Evolutionary conservation across 2,888 invertebrate genomes (phyloP).

Genomic region (Leucophenga maculata): DNA sequence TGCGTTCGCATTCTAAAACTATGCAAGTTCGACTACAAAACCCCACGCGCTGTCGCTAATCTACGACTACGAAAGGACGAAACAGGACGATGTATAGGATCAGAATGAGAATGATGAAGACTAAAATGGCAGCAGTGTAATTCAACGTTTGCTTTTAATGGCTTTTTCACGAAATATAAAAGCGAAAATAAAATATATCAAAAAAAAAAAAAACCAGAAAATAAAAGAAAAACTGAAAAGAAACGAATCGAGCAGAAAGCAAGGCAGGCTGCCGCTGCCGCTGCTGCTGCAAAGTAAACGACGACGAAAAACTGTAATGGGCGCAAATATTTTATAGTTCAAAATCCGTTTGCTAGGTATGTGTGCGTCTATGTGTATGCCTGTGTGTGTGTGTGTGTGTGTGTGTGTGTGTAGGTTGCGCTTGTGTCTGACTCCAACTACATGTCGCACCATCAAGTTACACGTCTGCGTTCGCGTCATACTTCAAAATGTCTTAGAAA

Average conservation of each 20-base stretch:
- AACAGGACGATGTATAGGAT: not conserved
- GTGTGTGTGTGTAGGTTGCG: not conserved
- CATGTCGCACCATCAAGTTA: not conserved
- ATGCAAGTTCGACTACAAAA: no score
- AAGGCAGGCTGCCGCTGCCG: not conserved
- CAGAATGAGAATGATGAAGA: not conserved
- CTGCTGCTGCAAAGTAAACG: not conserved
- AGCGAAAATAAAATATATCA: constrained; percentile 4
- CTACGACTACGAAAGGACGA: not conserved
- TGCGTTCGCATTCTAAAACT: no score
- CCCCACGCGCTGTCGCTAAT: no score
- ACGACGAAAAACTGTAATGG: constrained; percentile 40
- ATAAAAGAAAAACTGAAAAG: constrained; percentile 31
- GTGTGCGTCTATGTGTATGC: not conserved
- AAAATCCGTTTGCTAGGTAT: constrained; percentile 50
- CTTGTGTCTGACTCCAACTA: not conserved
- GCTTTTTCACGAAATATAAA: constrained; percentile 34
- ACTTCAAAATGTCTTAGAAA: constrained; percentile 52
- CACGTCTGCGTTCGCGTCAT: constrained; percentile 17
- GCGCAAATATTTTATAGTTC: constrained; percentile 63
- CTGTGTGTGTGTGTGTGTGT: constrained; percentile 4
- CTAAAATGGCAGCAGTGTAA: constrained; percentile 30
- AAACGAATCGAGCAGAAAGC: constrained; percentile 20
- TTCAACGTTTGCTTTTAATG: constrained; percentile 49
- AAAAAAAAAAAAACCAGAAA: constrained; percentile 25